phyloP scores from a whole-genome alignment of 2,113 vertebrate genomes.

The Epinephelus moara region DNA sequence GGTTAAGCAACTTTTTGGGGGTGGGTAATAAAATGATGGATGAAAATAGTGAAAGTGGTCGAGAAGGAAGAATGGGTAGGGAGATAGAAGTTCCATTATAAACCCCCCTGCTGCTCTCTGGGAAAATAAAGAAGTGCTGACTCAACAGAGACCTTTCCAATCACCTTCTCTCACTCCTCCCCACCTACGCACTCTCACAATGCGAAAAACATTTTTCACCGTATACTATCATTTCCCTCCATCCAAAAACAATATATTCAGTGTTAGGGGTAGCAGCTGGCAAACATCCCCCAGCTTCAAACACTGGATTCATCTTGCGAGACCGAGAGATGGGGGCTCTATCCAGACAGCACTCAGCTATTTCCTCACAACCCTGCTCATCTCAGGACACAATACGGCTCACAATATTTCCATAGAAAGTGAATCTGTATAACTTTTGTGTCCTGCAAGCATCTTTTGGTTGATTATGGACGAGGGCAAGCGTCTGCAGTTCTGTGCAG shows the following conservation, averaged over 20 bases:
- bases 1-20: not conserved
- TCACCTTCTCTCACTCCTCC: conserved; percentile 31
- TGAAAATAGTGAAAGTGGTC: conserved; percentile 41
- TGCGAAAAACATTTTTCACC: conserved; percentile 32
- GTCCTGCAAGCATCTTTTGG: not conserved
- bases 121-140: conserved; percentile 62
- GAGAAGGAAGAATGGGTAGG: conserved; percentile 21
- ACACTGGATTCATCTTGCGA: conserved; percentile 18
- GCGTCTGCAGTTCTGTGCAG: not conserved
- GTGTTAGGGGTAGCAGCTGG: conserved; percentile 23
- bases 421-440: not conserved
- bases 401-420: not conserved
- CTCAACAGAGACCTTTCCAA: conserved; percentile 63
- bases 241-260: conserved; percentile 53
- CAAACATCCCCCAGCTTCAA: conserved; percentile 17
- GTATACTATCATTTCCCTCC: conserved; percentile 12
- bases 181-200: conserved; percentile 17
- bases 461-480: not conserved
- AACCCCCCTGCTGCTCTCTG: conserved; percentile 24
- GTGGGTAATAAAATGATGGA: conserved; percentile 46
- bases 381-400: not conserved
- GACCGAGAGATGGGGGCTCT: not conserved
- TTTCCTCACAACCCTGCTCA: conserved; percentile 13
- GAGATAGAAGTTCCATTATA: conserved; percentile 47
- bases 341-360: not conserved